Evolutionary conservation across 2,888 invertebrate species (phyloP), one percentile per base, ranked within the genome.

Genomic region (Quadroppia sp.): DNA sequence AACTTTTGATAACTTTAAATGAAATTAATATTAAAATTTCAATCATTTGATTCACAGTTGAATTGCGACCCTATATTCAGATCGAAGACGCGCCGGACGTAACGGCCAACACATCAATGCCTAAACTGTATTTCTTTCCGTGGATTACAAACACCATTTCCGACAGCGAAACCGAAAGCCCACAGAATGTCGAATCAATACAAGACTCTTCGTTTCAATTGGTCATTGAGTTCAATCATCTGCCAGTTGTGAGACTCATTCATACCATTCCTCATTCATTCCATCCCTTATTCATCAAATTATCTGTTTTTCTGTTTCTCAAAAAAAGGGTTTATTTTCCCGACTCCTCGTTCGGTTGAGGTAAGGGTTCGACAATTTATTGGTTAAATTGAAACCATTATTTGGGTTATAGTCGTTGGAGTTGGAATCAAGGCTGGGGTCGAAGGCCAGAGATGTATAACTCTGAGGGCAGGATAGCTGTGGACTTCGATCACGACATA

Each of bases 401-500:
- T 36, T 7, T 36, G 36, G 9, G 9, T 36, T n/a, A 4, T 20
- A 75, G 75, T 56, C 71, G 77, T 11, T 78, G 77, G 77, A 77
- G 77, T 15, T 73, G 75, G 72, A 74, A 72, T n/a, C 77, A 77
- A 69, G 75, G 76, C 20, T 78, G 76, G 76, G 76, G 75, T 61
- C 74, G 75, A 53, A 76, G 72, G 48, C 71, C 76, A 13, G 73
- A 77, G 59, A 72, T 75, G 42, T 74, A 56, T 53, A 70, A 73
- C 32, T 67, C 71, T 40, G 71, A 69, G 53, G 74, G 71, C 30
- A 50, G 77, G 59, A 75, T 78, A 30, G 77, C 77, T 53, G 75
- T 78, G 48, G 78, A 78, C 71, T 76, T 75, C 59, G 77, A 77
- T 67, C 78, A 78, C 71, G 77, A 76, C 56, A 75, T 78, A 20